Conservation (phyloP, 2,888 invertebrate genomes). For the Ennomos quercinarius region DNA sequence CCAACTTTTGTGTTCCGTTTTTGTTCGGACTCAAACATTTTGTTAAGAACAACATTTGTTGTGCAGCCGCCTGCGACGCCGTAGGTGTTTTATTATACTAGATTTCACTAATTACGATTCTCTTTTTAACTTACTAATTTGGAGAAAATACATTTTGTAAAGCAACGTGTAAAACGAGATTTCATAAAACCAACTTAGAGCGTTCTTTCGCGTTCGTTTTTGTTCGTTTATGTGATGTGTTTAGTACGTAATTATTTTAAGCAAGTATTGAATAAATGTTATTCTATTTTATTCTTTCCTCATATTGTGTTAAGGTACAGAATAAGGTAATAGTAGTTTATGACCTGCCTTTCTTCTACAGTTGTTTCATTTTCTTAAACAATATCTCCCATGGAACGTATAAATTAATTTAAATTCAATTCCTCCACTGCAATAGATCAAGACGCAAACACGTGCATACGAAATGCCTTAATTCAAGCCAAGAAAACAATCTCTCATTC, state of each 20-base stretch:
- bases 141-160: slow-evolving; percentile 21
- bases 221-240: too few relatives aligned
- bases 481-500: slow-evolving; percentile 81
- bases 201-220: too few relatives aligned
- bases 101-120: slow-evolving; percentile 41
- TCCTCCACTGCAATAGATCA: slow-evolving; percentile 52
- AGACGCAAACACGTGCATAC: slow-evolving; percentile 64
- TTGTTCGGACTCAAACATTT: slow-evolving; percentile 75
- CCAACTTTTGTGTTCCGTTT: slow-evolving; percentile 80
- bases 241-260: too few relatives aligned
- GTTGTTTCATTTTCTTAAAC: slow-evolving; percentile 3
- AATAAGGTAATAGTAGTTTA: not conserved
- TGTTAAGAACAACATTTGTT: slow-evolving; percentile 75
- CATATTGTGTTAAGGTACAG: not conserved
- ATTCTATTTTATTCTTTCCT: too few relatives aligned
- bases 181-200: not conserved
- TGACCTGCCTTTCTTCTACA: not conserved
- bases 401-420: slow-evolving; percentile 44
- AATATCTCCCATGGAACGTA: slow-evolving; percentile 27
- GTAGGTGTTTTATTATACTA: slow-evolving; percentile 63
- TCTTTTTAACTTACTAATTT: slow-evolving; percentile 33
- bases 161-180: slow-evolving; percentile 22
- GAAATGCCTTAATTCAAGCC: slow-evolving; percentile 67
- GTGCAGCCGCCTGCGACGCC: slow-evolving; percentile 66
- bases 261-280: too few relatives aligned